A percentile compares a stretch with the other conserved stretches of the same genome.
Evolutionary conservation across 2,113 vertebrate species (phyloP).

Genomic region (Chauna torquata): DNA sequence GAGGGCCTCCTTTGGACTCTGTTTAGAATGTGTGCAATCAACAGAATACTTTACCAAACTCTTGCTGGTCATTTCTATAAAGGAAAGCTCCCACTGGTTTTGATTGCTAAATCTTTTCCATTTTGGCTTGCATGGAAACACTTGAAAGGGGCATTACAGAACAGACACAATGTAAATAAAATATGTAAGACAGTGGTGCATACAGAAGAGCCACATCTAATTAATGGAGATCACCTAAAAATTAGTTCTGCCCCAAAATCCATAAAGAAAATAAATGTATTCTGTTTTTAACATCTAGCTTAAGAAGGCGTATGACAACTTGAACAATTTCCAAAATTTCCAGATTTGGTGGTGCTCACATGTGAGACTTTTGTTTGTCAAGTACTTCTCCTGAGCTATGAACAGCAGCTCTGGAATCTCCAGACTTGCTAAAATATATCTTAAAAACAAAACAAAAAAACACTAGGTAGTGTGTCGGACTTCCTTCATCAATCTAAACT

Average conservation of each 20-base stretch:
- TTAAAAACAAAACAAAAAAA: background rate
- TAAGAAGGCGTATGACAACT: background rate
- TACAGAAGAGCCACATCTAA: background rate
- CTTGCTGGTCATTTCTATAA: background rate
- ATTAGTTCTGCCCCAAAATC: background rate
- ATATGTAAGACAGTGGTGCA: background rate
- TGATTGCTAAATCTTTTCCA: background rate
- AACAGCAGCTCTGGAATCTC: conserved; percentile 25
- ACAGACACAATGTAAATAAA: background rate
- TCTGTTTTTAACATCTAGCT: background rate
- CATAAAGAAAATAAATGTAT: background rate
- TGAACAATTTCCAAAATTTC: background rate
- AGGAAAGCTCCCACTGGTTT: background rate
- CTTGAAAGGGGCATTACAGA: background rate
- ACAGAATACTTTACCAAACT: background rate
- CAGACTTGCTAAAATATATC: background rate
- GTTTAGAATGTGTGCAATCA: background rate
- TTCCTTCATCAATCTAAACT: background rate
- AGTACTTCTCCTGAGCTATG: background rate
- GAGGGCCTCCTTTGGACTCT: background rate
- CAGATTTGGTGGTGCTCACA: background rate
- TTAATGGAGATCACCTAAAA: background rate
- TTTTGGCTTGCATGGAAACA: background rate
- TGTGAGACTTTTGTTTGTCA: background rate
- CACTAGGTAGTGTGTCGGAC: background rate